Base-by-base conservation (phyloP, 2,888 invertebrate genomes). In the Plagiodera versicolora region DNA sequence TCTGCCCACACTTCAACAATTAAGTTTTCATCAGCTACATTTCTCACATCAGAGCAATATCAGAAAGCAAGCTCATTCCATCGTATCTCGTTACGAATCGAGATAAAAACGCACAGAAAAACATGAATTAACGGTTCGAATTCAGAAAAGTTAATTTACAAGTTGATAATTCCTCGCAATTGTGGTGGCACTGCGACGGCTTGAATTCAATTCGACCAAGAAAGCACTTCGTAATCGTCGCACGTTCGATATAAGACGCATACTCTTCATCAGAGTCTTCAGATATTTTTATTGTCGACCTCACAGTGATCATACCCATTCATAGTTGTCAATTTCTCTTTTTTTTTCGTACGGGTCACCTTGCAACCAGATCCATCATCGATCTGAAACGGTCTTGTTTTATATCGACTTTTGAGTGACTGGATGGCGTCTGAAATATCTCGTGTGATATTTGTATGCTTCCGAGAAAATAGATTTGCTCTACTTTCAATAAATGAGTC, bases 151-250 rank as follows among this genome's bases (percentile, higher is more conserved):
- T 66, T 67, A 66, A 68, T 70, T 68, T 70, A 66, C 67, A 68
- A 70, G 67, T 67, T 65, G 65, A 70, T 70, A 67, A 68, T 68
- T 65, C 65, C 66, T 64, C 60, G 66, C 67, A 69, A 70, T 70
- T 67, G 67, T 63, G 64, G 64, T 67, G 67, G 58, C 55, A 65
- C 56, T 64, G 62, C 63, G 65, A 61, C 64, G 62, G 60, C 53
- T 66, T 64, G 66, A 66, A 66, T 67, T 63, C 63, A 67, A 65
- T 59, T 56, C 53, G 55, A 35, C 66, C 66, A 67, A 63, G 56
- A 57, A 62, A 14, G 39, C 63, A 55, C 61, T 68, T 67, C 63
- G 67, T 53, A 70, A 57, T 68, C 56, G 24, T 44, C 39, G 66
- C 69, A 70, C 70, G 70, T 70, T 50, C 62, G 48, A 52, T 18